Evolutionary conservation across 2,797 vertebrate genomes (phyloP).

Genomic region (Gymnoscopelus microlampas): DNA sequence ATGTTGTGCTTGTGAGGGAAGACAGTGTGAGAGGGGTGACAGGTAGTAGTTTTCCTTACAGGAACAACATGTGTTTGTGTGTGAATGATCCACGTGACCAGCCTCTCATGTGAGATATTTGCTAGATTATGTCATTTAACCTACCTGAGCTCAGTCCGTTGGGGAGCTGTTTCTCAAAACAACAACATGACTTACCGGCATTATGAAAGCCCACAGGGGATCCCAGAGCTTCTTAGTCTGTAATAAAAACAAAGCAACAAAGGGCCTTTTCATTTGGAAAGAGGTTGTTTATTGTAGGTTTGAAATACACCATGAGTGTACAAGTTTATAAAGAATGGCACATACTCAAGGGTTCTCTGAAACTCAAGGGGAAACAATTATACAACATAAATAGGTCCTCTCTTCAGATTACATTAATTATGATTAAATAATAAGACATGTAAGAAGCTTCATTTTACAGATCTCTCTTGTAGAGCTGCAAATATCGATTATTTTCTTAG

Average conservation of each 20-base stretch:
- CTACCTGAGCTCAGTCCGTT: neutral
- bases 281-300: neutral
- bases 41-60: slow-evolving; percentile 36
- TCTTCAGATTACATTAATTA: too few relatives aligned
- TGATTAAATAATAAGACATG: too few relatives aligned
- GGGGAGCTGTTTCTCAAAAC: slow-evolving; percentile 33
- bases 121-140: neutral
- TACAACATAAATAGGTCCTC: too few relatives aligned
- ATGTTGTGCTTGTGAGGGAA: neutral
- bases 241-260: neutral
- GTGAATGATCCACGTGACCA: slow-evolving; percentile 11
- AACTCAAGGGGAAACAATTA: too few relatives aligned
- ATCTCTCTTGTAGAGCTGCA: too few relatives aligned
- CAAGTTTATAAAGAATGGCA: neutral
- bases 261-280: neutral
- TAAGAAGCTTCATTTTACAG: too few relatives aligned
- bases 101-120: too few relatives aligned
- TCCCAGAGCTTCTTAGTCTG: too few relatives aligned
- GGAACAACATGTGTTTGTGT: slow-evolving; percentile 16
- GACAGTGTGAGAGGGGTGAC: neutral
- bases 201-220: neutral
- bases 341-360: too few relatives aligned
- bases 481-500: too few relatives aligned
- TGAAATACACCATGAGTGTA: neutral
- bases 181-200: slow-evolving; percentile 14